Evolutionary conservation across 1,140 invertebrate species (phyloP).

Genomic region (Halesus radiatus): DNA sequence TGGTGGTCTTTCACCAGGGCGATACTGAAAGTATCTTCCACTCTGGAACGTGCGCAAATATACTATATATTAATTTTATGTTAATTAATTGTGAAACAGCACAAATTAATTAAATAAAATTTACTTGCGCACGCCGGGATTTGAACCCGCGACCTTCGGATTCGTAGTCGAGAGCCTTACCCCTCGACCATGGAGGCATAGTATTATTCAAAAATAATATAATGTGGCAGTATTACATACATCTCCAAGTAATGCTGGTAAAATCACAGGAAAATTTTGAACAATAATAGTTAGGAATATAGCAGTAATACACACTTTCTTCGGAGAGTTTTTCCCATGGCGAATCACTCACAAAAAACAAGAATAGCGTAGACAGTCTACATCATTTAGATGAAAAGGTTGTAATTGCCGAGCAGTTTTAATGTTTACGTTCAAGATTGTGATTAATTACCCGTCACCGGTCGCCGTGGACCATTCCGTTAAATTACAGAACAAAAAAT

Average conservation of each 20-base stretch:
- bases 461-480: neutral
- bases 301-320: constrained; percentile 27
- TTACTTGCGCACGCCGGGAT: no score
- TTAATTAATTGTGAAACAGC: no score
- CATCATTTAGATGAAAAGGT: constrained; percentile 21
- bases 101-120: no score
- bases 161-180: no score
- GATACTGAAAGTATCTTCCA: no score
- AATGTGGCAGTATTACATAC: neutral
- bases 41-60: no score
- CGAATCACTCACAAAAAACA: constrained; percentile 24
- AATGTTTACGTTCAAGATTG: constrained; percentile 23
- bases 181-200: no score
- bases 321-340: constrained; percentile 19
- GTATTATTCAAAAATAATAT: neutral
- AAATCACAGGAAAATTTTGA: constrained; percentile 5
- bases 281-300: neutral
- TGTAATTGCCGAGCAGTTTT: constrained; percentile 7
- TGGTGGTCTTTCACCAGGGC: no score
- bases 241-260: neutral
- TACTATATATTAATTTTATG: no score
- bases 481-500: constrained; percentile 14
- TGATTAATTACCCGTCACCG: constrained; percentile 16
- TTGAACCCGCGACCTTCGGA: no score
- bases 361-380: neutral